Base-by-base conservation (phyloP, 2,113 vertebrate species). In the Taurulus bubalis region DNA sequence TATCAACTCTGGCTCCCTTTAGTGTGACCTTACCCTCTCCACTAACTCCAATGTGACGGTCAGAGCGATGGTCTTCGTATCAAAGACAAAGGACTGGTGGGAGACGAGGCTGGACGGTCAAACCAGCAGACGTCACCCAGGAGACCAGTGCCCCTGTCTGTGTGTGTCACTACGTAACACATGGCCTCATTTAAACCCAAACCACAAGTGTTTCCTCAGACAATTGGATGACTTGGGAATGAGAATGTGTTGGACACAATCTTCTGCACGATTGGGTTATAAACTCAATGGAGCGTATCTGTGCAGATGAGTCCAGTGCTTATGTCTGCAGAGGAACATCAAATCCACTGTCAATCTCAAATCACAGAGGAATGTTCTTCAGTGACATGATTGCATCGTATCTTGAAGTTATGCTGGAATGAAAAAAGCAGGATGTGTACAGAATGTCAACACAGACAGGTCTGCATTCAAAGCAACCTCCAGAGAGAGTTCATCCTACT, bases 401-500 rank as follows among this genome's bases (percentile, higher is more conserved):
- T 24, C 42, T 58, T 62, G 30, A 68, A 64, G 71, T 49, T 34
- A 14, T n/a, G 34, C 18, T 24, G 10, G 30, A 66, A 58, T 74
- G 30, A 38, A 32, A 65, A 77, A 82, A 24, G 1, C 53, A 75
- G 60, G 65, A 84, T 40, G 8, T 67, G 30, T 15, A 22, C 0
- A 38, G n/a, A 30, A 22, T 4, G 0, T 24, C 22, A 73, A 16
- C 24, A 69, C 70, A 65, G 5, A 12, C 18, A 71, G 60, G 63
- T 67, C 30, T 58, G 34, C 6, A 26, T 77, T 60, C 20, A 62
- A 47, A 74, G 24, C 59, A 63, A 30, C 71, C 49, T 69, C 42
- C 36, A 38, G 49, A 30, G 16, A 71, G 40, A 76, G 53, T 58
- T 71, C n/a, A 75, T 63, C 32, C 55, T 4, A 58, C 64, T 75